phyloP scores from a whole-genome alignment of 2,113 vertebrate species.

The Phylloscopus whistleri region DNA sequence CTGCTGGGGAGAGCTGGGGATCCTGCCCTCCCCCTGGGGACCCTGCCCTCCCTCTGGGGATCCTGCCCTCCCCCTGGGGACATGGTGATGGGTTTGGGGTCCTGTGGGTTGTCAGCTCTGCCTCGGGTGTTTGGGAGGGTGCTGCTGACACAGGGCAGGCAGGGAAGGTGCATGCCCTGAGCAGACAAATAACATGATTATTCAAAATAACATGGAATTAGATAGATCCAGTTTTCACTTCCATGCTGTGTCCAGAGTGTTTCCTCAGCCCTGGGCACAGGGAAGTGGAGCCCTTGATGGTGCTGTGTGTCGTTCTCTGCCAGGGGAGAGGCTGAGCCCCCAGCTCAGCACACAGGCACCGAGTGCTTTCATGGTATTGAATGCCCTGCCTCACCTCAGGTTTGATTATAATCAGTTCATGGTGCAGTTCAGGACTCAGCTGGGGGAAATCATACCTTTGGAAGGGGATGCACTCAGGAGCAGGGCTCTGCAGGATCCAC shows the following conservation, averaged over 20 bases:
- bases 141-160: rapidly evolving
- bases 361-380: not conserved
- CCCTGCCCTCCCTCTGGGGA: not conserved
- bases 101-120: not conserved
- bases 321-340: not conserved
- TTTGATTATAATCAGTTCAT: conserved; percentile 27
- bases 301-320: not conserved
- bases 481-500: not conserved
- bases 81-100: not conserved
- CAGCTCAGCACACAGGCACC: not conserved
- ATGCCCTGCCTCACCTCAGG: not conserved
- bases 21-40: not conserved
- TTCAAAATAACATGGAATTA: not conserved
- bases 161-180: not conserved
- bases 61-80: not conserved
- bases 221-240: not conserved
- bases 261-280: not conserved
- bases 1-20: not conserved
- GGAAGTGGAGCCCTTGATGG: not conserved
- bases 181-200: rapidly evolving
- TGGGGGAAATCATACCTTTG: conserved; percentile 20
- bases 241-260: rapidly evolving
- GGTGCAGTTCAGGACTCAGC: not conserved
- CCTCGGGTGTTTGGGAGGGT: not conserved
- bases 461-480: not conserved